Evolutionary conservation across 2,888 invertebrate genomes (phyloP).

Genomic region (Xanthia togata): DNA sequence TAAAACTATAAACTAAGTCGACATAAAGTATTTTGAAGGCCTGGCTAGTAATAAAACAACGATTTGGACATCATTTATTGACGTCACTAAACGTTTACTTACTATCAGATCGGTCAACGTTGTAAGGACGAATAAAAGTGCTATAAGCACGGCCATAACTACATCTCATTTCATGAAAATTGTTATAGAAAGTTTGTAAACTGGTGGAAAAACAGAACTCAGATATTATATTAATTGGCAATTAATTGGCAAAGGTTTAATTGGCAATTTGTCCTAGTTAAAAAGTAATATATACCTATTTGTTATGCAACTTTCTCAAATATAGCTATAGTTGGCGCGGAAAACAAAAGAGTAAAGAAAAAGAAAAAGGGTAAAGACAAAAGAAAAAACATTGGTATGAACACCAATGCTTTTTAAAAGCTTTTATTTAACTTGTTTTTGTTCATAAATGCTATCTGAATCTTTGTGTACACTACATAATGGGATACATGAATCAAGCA

Average conservation of each 20-base stretch:
- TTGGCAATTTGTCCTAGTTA: background rate
- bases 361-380: too few species aligned
- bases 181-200: conserved; percentile 4
- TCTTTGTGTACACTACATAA: conserved; percentile 33
- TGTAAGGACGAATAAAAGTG: conserved; percentile 26
- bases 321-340: background rate
- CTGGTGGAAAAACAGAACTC: background rate
- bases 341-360: background rate
- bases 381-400: background rate
- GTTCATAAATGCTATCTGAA: background rate
- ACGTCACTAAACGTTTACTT: conserved; percentile 38
- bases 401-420: too few species aligned
- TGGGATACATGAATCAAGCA: conserved; percentile 17
- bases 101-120: conserved; percentile 38
- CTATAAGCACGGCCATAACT: background rate
- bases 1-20: conserved; percentile 31
- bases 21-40: conserved; percentile 33
- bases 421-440: too few species aligned
- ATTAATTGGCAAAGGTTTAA: background rate
- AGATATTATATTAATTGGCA: background rate
- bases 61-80: conserved; percentile 35
- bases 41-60: conserved; percentile 25
- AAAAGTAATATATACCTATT: background rate
- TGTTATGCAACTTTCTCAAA: background rate
- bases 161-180: background rate